Base-by-base conservation (phyloP, 2,888 invertebrate species). In the Plagodis pulveraria region DNA sequence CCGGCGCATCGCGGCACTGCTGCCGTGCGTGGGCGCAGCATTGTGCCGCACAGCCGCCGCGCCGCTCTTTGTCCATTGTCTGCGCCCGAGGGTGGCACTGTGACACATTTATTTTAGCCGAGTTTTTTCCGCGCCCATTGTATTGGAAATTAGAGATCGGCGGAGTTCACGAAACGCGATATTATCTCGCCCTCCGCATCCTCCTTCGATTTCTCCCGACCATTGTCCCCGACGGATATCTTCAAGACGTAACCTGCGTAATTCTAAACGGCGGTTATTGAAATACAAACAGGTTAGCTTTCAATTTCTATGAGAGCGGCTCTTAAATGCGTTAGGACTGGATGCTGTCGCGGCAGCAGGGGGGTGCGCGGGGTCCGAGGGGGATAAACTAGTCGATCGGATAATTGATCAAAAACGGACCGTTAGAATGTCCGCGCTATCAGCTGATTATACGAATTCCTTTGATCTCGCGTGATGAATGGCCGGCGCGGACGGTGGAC, bases 81-180 rank as follows among this genome's bases (percentile, higher is more conserved):
- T 86, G 86, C 77, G 74, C 53, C 60, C 70, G 86, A 85, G 91
- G 91, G 91, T 91, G 91, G 89, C 89, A 83, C 89, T 89, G 89
- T 87, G 91, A 91, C 91, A 91, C 90, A 89, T 90, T 90, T 90
- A 89, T 91, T 89, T 88, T 86, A 81, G 86, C 85, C 85, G 79
- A 86, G 83, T 89, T 90, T 91, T 91, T 91, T 89, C 87, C 83
- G 78, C 79, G 77, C 81, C 89, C 89, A 91, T 92, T 92, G 91
- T 92, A 87, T 91, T 89, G 87, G 80, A 87, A 89, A 91, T 90
- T 89, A 90, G 89, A 91, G 87, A 88, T 86, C 84, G 87, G 80
- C 82, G 75, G 84, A 87, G 89, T 88, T 87, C 87, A 89, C 84
- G 89, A 85, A 86, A 88, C 84, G 81, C 86, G 90, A 91, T 91